Evolutionary conservation across 2,797 vertebrate species (phyloP), one percentile per base, ranked within the genome.

Genomic region (Xiphophorus birchmanni): DNA sequence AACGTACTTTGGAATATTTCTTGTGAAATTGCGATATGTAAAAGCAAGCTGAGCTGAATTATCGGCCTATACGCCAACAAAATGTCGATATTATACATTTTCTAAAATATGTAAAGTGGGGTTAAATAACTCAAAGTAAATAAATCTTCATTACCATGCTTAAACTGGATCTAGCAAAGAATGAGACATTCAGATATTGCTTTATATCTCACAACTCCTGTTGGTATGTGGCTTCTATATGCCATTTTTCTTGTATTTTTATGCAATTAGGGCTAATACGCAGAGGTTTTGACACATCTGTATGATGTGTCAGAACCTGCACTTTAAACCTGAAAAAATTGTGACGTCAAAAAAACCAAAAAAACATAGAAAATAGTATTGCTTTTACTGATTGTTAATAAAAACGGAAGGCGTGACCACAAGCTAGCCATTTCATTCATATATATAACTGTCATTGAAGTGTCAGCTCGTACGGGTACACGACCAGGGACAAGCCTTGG

Each of bases 381-480:
- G 50, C 23, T 42, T 15, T 37, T 2, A 77, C 76, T 35, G 0
- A 10, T 21, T 5, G 56, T 65, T 2, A 13, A 0, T 9, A 5
- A 42, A 23, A 15, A n/a, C 45, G 10, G 12, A 82, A 21, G 8
- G n/a, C 26, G 9, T 11, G 42, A n/a, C 12, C 75, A n/a, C 12
- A 23, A 75, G 26, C 58, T 74, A 77, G 9, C 54, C 47, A 44
- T 78, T 75, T 75, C 75, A 87, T 87, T 83, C 56, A 91, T 72
- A 65, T 58, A 65, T 52, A 47, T 32, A 69, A 75, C 74, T 87
- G 88, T 83, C 90, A 87, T 82, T 88, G 82, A 17, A 71, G 84
- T 75, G 71, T 63, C 29, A 73, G 42, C 77, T 73, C 37, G 23
- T 13, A 26, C 26, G 60, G 67, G 23, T 26, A 58, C 72, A 84